A percentile compares a stretch with the other conserved stretches of the same genome.
Conservation (phyloP, 1,140 invertebrate species). For the Drosophila watanabei region DNA sequence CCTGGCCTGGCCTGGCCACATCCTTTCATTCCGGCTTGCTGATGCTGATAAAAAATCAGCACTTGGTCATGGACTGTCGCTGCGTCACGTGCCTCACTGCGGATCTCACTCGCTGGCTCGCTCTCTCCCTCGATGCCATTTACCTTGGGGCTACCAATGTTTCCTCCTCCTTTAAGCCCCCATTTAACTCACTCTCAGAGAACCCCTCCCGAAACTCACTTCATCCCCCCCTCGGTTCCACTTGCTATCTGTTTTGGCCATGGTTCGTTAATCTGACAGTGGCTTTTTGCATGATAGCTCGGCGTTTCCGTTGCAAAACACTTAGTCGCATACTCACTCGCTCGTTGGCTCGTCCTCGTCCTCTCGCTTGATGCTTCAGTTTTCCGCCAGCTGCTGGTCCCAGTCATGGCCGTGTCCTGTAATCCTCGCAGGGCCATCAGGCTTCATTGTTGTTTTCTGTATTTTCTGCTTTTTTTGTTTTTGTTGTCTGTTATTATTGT, state of each 20-base stretch:
- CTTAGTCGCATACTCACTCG: slow-evolving; percentile 69
- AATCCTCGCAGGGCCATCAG: slow-evolving; percentile 70
- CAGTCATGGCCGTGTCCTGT: slow-evolving; percentile 59
- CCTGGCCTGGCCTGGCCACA: slow-evolving; percentile 8
- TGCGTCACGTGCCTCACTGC: slow-evolving; percentile 74
- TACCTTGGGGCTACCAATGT: slow-evolving; percentile 51
- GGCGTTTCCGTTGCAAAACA: slow-evolving; percentile 83
- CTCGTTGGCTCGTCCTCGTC: slow-evolving; percentile 8
- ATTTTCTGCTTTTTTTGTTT: slow-evolving; percentile 12
- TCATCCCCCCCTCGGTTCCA: slow-evolving; percentile 10
- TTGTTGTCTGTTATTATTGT: slow-evolving; percentile 74
- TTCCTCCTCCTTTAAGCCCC: not conserved
- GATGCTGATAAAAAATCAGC: slow-evolving; percentile 77
- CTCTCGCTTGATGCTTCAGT: slow-evolving; percentile 37
- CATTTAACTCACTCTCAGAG: slow-evolving; percentile 1
- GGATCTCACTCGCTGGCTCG: slow-evolving; percentile 21
- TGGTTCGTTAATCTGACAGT: slow-evolving; percentile 83
- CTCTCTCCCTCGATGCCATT: slow-evolving; percentile 40
- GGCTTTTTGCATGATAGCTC: slow-evolving; percentile 82
- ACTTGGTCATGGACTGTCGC: slow-evolving; percentile 83
- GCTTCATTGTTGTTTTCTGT: slow-evolving; percentile 64
- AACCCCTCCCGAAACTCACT: not conserved
- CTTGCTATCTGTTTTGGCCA: slow-evolving; percentile 73
- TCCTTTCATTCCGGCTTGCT: slow-evolving; percentile 52
- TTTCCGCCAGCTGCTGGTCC: slow-evolving; percentile 9